A percentile compares a stretch with the other conserved stretches of the same genome.
Conservation (phyloP, 2,888 invertebrate genomes). For the Epinotia demarniana region DNA sequence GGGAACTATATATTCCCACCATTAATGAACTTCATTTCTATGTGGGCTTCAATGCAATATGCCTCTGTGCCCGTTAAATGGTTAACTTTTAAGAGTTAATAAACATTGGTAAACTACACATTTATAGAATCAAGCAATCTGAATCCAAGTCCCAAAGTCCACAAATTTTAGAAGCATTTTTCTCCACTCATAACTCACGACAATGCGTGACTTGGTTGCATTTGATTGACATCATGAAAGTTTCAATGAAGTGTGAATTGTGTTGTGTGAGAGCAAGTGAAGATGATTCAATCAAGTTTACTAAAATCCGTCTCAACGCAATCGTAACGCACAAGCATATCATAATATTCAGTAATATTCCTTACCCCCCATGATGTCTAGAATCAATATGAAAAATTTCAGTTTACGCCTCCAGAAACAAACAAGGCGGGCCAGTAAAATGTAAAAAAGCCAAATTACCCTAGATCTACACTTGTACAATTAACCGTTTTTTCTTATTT, state of each 20-base stretch:
- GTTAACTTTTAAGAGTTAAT: not conserved
- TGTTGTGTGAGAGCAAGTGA: not conserved
- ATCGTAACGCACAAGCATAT: not conserved
- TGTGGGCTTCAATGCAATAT: too few relatives aligned
- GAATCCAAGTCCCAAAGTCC: too few relatives aligned
- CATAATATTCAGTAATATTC: not conserved
- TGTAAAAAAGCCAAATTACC: too few relatives aligned
- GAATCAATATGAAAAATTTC: not conserved
- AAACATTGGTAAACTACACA: not conserved
- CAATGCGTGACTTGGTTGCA: too few relatives aligned
- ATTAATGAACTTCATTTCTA: too few relatives aligned
- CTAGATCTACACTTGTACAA: not conserved
- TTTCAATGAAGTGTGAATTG: too few relatives aligned
- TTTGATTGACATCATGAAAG: too few relatives aligned
- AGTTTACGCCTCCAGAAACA: not conserved
- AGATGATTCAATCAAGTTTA: not conserved
- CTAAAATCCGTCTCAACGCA: too few relatives aligned
- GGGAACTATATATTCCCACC: too few relatives aligned
- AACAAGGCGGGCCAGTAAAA: not conserved
- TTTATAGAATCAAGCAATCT: not conserved
- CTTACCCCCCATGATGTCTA: not conserved
- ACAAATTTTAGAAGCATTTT: too few relatives aligned
- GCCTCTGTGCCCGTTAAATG: too few relatives aligned
- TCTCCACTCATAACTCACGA: too few relatives aligned
- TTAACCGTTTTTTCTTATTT: not conserved